Base-by-base conservation (phyloP, 2,888 invertebrate genomes). In the Athetis lepigone region DNA sequence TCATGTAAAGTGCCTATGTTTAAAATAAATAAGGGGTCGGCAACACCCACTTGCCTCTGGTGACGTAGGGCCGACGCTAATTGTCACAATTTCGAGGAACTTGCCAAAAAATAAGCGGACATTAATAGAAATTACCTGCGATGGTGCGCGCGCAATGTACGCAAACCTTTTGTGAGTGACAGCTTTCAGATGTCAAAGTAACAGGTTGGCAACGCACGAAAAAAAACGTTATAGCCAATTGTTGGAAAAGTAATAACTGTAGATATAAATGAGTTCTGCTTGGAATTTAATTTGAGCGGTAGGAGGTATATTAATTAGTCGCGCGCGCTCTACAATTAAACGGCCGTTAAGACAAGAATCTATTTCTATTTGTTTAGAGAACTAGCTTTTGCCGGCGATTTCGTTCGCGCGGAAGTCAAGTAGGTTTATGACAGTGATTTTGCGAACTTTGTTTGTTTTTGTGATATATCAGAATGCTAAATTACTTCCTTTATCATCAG, bases 51-150 rank as follows among this genome's bases (percentile, higher is more conserved):
- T 37, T 36, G 45, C 51, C 18, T 23, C 58, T 65, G 49, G 37
- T 68, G 57, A 51, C 55, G 59, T 59, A 37, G 51, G 46, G 39
- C 49, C 56, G 58, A 58, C 54, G 63, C 70, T 74, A 77, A 78
- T 74, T 77, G 52, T 51, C 43, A 55, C 37, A 55, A 50, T 63
- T 54, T 37, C 36, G 21, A 51, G 54, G 21, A 36, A 45, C 54
- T 43, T 74, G 78, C 75, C 75, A 80, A 78, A 80, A 73, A 61
- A 66, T 54, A 27, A 27, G 37, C 7, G 13, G 27, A 54, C 54
- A 47, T 46, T 68, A 62, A 55, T 55, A 70, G 70, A 80, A 55
- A 67, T 65, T 70, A 45, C 29, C 43, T 39, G 27, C 61, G 37
- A 54, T 37, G 29, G 29, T 60, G 33, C 47, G 46, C 60, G 52